These are phyloP conservation scores for Drepana arcuata DNA, from an alignment of 1,140 invertebrate genomes.

Conservation along the genomic window DNA sequence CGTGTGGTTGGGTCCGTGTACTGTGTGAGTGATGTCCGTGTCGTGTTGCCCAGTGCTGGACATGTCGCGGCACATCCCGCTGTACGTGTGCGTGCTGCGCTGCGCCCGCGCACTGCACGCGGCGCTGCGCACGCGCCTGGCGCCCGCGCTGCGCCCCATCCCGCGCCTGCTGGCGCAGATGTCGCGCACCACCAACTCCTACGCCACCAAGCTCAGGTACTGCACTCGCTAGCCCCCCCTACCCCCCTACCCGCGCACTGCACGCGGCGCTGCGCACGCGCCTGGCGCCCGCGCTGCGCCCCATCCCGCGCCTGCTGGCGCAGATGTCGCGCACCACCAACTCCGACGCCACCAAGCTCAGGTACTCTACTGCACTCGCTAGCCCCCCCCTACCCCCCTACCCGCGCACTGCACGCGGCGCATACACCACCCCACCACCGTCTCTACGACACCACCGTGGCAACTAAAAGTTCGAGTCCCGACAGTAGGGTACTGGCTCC, in stretches of 20 bases:
- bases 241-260: not conserved
- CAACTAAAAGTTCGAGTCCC: too few relatives aligned
- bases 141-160: constrained; percentile 63
- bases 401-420: not conserved
- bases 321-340: constrained; percentile 94
- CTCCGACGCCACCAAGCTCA: constrained; percentile 88
- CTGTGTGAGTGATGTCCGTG: constrained; percentile 2
- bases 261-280: constrained; percentile 33
- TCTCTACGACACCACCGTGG: too few relatives aligned
- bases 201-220: constrained; percentile 86
- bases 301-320: constrained; percentile 76
- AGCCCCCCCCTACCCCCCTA: not conserved
- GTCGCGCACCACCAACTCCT: constrained; percentile 92
- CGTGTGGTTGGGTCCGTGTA: not conserved
- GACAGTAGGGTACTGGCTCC: too few relatives aligned
- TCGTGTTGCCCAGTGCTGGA: constrained; percentile 80
- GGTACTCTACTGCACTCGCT: constrained; percentile 72
- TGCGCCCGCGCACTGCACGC: constrained; percentile 81
- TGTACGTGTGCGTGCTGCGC: constrained; percentile 89
- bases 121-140: constrained; percentile 33
- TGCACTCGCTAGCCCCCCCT: not conserved
- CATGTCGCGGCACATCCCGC: constrained; percentile 94
- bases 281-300: constrained; percentile 57
- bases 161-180: constrained; percentile 85
- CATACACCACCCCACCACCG: too few relatives aligned